phyloP scores from a whole-genome alignment of 2,888 invertebrate genomes.

The Drosophila tripunctata region DNA sequence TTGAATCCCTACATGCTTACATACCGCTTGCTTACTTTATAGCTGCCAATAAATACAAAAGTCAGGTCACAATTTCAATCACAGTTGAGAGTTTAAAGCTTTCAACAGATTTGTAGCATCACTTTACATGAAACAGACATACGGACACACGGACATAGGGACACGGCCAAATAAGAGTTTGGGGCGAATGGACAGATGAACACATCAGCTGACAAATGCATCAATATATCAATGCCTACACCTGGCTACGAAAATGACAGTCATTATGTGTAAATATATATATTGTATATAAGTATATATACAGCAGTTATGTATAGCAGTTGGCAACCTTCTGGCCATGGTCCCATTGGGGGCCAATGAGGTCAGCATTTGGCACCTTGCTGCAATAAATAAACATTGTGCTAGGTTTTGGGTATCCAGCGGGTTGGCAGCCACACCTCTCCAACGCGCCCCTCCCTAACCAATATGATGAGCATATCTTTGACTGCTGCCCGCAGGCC shows the following conservation, averaged over 20 bases:
- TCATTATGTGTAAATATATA: constrained; percentile 69
- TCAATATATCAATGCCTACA: constrained; percentile 75
- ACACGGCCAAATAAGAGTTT: not conserved
- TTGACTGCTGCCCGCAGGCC: constrained; percentile 44
- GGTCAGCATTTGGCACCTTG: constrained; percentile 71
- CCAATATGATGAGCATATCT: constrained; percentile 38
- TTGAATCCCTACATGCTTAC: constrained; percentile 18
- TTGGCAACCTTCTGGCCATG: constrained; percentile 13
- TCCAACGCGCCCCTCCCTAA: not conserved
- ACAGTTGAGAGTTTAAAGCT: constrained; percentile 54
- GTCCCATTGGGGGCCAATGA: constrained; percentile 46
- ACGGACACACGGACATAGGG: too few species aligned
- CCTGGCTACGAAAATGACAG: constrained; percentile 73
- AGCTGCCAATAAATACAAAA: constrained; percentile 73
- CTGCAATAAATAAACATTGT: constrained; percentile 72
- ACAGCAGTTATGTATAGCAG: constrained; percentile 46
- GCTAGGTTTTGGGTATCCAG: constrained; percentile 28
- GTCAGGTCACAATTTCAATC: constrained; percentile 75
- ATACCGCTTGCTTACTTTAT: constrained; percentile 71
- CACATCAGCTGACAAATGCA: constrained; percentile 70
- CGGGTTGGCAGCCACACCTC: constrained; percentile 28
- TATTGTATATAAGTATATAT: constrained; percentile 5
- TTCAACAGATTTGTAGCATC: constrained; percentile 43
- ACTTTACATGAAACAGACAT: constrained; percentile 28
- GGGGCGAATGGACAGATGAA: constrained; percentile 34